Evolutionary conservation across 2,888 invertebrate species (phyloP), one percentile per base, ranked within the genome.

Genomic region (Agrochola lota): DNA sequence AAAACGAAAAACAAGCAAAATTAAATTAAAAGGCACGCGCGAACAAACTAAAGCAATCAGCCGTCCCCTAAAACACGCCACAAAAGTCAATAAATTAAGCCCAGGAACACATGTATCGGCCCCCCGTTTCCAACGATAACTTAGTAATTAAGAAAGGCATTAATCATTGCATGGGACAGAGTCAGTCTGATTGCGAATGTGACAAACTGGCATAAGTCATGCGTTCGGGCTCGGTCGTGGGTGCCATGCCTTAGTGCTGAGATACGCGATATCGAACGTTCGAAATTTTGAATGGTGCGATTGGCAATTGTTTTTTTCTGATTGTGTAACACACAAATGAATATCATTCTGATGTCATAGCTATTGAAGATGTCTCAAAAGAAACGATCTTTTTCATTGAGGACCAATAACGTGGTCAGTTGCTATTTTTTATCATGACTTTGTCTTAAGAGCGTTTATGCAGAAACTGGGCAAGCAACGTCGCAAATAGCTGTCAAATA

Each of bases 121-220:
- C 92, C 92, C 91, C 91, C 90, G 91, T 87, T 90, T 87, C 87
- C 87, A 92, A 91, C 94, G 94, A 94, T 95, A 95, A 95, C 95
- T 96, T 95, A 91, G 95, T 96, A 96, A 96, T 96, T 96, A 96
- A 96, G 96, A 95, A 95, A 95, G 85, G 90, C 96, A 96, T 96
- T 96, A 95, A 96, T 96, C 96, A 96, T 90, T 90, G 91, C 94
- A 95, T 92, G 93, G 92, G 94, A 93, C 91, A 91, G 91, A 90
- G 91, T 91, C 88, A 89, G 91, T 93, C 91, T 94, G 93, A 94
- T 94, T 93, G 94, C 94, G 92, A 94, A 91, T 93, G 94, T 95
- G 95, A 95, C 95, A 94, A 95, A 95, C 94, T 93, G 94, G 94
- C 87, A 91, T 91, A 91, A 93, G 94, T 92, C 96, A 96, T 95